phyloP scores from a whole-genome alignment of 2,797 vertebrate genomes.

The Tragopan temminckii region DNA sequence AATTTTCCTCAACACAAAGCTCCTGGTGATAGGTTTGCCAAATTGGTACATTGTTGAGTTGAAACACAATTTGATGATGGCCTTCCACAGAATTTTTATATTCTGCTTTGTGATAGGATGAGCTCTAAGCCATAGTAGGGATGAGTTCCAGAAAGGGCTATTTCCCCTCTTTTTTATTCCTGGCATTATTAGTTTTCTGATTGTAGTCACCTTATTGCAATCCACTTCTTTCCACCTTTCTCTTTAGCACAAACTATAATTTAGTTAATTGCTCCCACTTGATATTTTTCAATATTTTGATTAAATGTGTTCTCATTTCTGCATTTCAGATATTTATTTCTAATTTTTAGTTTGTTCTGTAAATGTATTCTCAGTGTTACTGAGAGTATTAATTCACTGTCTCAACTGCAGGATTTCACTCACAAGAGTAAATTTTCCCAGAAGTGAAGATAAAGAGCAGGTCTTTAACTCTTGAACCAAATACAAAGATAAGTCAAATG shows the following conservation, averaged over 20 bases:
- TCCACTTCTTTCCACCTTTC: not conserved
- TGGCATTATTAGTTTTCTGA: not conserved
- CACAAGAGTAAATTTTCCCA: not conserved
- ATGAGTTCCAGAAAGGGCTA: not conserved
- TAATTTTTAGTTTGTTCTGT: not conserved
- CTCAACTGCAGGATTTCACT: constrained; percentile 4
- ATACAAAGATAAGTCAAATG: not conserved
- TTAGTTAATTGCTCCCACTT: not conserved
- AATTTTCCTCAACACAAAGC: not conserved
- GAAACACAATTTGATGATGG: not conserved
- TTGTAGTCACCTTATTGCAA: not conserved
- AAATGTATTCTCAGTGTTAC: not conserved
- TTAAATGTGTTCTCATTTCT: not conserved
- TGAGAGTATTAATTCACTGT: not conserved
- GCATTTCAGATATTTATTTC: not conserved
- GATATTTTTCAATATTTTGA: constrained; percentile 24
- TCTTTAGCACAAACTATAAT: not conserved
- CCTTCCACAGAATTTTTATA: not conserved
- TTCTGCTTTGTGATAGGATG: not conserved
- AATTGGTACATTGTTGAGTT: not conserved
- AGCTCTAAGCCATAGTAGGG: not conserved
- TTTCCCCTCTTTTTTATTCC: not conserved
- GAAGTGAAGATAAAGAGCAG: not conserved
- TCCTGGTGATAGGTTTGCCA: not conserved
- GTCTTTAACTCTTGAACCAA: not conserved